These are phyloP conservation scores for Pachypeltis micranthus DNA, from an alignment of 1,140 invertebrate species.

Conservation along the genomic window DNA sequence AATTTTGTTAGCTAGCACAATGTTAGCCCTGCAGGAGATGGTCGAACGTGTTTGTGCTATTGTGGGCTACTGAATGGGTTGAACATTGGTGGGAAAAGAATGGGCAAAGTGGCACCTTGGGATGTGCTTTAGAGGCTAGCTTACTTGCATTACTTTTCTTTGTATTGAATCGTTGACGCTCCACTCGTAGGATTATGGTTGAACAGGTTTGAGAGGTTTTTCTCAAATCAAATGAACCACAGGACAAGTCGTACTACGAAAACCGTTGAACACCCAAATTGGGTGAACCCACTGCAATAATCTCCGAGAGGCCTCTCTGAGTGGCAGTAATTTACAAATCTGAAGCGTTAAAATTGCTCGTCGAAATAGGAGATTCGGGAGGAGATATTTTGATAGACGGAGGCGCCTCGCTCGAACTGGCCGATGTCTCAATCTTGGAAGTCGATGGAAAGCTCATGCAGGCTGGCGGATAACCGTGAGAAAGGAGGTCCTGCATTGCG, in stretches of 20 bases:
- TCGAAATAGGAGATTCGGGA: background rate
- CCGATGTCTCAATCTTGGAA: background rate
- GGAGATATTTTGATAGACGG: background rate
- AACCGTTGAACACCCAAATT: background rate
- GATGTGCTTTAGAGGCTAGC: too few species aligned
- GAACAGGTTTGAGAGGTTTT: too few species aligned
- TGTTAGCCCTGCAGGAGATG: too few species aligned
- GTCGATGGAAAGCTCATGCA: background rate
- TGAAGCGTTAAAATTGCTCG: background rate
- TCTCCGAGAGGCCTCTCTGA: background rate
- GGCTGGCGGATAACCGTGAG: background rate
- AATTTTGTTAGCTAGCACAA: too few species aligned
- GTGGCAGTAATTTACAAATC: background rate
- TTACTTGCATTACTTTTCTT: too few species aligned
- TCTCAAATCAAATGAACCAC: too few species aligned
- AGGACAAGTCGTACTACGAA: background rate
- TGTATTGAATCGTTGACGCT: too few species aligned
- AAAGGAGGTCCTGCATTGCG: background rate
- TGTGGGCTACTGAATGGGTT: too few species aligned
- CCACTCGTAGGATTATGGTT: too few species aligned
- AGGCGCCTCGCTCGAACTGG: background rate
- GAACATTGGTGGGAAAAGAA: too few species aligned
- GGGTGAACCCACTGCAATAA: background rate
- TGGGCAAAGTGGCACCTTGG: too few species aligned
- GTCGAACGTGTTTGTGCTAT: too few species aligned